A percentile compares a stretch with the other conserved stretches of the same genome.
These are phyloP conservation scores for Cacatua alba DNA, from an alignment of 2,113 vertebrate species.

Conservation along the genomic window DNA sequence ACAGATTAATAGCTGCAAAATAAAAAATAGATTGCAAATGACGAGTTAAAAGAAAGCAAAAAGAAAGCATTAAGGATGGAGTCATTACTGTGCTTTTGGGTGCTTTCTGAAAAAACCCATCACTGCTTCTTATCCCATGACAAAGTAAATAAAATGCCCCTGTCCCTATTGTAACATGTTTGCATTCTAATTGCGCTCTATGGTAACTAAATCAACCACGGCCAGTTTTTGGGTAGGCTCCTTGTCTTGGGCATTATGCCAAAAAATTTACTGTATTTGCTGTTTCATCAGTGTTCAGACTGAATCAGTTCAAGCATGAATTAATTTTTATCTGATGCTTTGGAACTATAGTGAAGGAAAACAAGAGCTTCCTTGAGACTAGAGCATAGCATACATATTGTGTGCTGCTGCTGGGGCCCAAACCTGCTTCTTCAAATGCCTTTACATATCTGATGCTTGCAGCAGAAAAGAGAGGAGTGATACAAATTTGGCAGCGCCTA, in stretches of 20 bases:
- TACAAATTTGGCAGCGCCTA: neutral
- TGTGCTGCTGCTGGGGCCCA: neutral
- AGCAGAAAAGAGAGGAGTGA: neutral
- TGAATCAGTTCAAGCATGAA: neutral
- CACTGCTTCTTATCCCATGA: neutral
- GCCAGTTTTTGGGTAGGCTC: neutral
- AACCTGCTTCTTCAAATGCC: neutral
- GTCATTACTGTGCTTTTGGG: neutral
- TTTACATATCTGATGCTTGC: neutral
- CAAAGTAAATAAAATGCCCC: neutral
- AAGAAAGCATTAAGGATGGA: neutral
- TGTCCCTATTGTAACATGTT: neutral
- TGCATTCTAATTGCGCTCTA: neutral
- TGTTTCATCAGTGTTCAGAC: neutral
- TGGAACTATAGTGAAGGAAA: neutral
- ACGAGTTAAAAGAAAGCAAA: neutral
- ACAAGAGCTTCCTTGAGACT: neutral
- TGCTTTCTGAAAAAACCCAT: neutral
- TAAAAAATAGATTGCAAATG: neutral
- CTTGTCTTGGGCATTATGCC: neutral
- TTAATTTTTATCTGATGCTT: neutral
- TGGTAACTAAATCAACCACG: neutral
- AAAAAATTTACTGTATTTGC: neutral
- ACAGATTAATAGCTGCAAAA: neutral
- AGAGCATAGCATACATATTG: accelerated